Evolutionary conservation across 2,888 invertebrate species (phyloP).

Genomic region (Chirona hameri): DNA sequence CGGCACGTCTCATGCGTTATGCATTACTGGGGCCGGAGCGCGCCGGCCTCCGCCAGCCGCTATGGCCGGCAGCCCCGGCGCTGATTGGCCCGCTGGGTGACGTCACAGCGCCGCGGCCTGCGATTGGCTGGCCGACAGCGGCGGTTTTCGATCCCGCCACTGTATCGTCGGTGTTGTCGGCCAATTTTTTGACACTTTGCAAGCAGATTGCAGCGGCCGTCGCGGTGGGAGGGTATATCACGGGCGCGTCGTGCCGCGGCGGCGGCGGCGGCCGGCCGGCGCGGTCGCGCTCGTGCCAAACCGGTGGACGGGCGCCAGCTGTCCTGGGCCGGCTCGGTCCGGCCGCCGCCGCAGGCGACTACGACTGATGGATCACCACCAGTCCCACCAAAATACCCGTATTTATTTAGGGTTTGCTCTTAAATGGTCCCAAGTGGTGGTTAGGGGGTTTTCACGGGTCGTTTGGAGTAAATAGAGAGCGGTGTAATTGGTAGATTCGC

Average conservation of each 20-base stretch:
- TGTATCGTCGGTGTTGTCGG: slow-evolving; percentile 27
- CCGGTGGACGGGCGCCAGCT: not conserved
- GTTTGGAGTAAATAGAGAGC: slow-evolving; percentile 6
- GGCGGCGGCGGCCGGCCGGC: not conserved
- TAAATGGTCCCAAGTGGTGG: not conserved
- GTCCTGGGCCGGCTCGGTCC: not conserved
- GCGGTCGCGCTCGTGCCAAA: not conserved
- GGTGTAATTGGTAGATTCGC: not conserved
- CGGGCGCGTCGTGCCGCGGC: not conserved
- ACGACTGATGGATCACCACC: not conserved
- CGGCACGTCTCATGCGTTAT: slow-evolving; percentile 26
- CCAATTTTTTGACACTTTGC: slow-evolving; percentile 29
- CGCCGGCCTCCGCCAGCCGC: not conserved
- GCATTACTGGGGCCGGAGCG: not conserved
- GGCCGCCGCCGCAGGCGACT: not conserved
- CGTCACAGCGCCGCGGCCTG: not conserved
- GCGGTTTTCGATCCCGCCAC: slow-evolving; percentile 28
- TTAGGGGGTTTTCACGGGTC: slow-evolving; percentile 24
- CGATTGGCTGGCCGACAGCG: not conserved
- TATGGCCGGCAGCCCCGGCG: slow-evolving; percentile 8
- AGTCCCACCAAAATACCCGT: not conserved
- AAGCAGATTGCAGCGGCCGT: slow-evolving; percentile 8
- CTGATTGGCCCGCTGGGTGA: slow-evolving; percentile 25
- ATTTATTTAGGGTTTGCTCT: slow-evolving; percentile 27
- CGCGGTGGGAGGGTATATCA: not conserved